phyloP scores from a whole-genome alignment of 2,113 vertebrate species.

The Elachura formosa region DNA sequence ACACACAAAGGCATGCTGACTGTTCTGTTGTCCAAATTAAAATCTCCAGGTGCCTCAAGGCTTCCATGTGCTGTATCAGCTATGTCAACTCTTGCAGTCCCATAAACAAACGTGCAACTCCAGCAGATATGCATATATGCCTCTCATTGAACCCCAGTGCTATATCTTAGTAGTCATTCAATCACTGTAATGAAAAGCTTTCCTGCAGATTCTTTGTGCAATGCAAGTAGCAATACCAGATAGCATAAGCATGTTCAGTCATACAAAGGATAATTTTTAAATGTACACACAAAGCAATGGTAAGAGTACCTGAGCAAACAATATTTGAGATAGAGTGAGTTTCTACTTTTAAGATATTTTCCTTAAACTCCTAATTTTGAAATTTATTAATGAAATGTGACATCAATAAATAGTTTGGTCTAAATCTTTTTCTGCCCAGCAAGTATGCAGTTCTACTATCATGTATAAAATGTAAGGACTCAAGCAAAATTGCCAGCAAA shows the following conservation, averaged over 20 bases:
- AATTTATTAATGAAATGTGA: not conserved
- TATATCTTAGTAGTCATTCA: not conserved
- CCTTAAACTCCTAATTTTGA: not conserved
- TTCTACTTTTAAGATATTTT: not conserved
- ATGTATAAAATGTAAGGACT: not conserved
- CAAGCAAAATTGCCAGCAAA: not conserved
- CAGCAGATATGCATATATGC: not conserved
- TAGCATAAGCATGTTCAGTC: not conserved
- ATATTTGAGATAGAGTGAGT: not conserved
- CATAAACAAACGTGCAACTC: not conserved
- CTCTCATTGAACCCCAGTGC: not conserved
- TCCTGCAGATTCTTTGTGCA: not conserved
- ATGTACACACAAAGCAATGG: not conserved
- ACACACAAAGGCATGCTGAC: not conserved
- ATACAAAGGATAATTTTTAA: not conserved
- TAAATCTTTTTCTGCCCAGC: not conserved
- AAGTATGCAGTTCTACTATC: not conserved
- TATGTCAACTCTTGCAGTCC: not conserved
- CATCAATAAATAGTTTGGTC: not conserved
- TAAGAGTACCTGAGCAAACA: not conserved
- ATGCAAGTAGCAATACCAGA: not conserved
- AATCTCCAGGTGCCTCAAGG: not conserved
- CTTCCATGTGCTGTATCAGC: not conserved
- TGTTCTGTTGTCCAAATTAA: not conserved
- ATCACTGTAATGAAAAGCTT: not conserved